Base-by-base conservation (phyloP, 2,888 invertebrate species). In the Alloplasta piceator region DNA sequence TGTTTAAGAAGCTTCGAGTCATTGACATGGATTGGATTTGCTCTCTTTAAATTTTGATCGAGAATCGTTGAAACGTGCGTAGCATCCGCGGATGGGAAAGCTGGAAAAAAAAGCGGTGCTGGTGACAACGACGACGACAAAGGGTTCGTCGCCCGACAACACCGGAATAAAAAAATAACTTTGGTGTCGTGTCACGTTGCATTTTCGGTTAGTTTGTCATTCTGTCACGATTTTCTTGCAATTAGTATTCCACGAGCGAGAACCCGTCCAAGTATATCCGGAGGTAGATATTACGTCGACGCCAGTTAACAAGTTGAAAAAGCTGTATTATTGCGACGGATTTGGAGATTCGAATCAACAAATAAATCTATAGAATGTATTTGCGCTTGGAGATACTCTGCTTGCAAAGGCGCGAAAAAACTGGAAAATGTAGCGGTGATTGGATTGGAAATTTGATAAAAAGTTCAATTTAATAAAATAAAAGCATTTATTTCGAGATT, bases 11-110 rank as follows among this genome's bases (percentile, higher is more conserved):
- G 50, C 50, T 26, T 26, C 64, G 72, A 77, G 80, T 80, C 80
- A 77, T 80, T 80, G 80, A 80, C 80, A 77, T 64, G 38, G 67
- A 71, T 63, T 26, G 26, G 26, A 26, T 77, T 60, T n/a, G n/a
- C n/a, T 52, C 63, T 73, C 64, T 58, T 50, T 43, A 72, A 61
- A 46, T 14, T 63, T 66, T 26, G 26, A 26, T 26, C 3, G 26
- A 26, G 1, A 26, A 26, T 26, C 26, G 26, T 26, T 26, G 26
- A 26, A 26, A 26, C 66, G 26, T 60, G 66, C 50, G 56, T 64
- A 61, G 55, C 67, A 67, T 39, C 60, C 3, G 26, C 26, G 26
- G 36, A 41, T 50, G 14, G 10, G 38, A 63, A 63, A 63, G 74
- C 39, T 6, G 39, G n/a, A 26, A 64, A 75, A 43, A 38, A 41